phyloP scores from a whole-genome alignment of 2,113 vertebrate genomes.

The Psephotus haematonotus region DNA sequence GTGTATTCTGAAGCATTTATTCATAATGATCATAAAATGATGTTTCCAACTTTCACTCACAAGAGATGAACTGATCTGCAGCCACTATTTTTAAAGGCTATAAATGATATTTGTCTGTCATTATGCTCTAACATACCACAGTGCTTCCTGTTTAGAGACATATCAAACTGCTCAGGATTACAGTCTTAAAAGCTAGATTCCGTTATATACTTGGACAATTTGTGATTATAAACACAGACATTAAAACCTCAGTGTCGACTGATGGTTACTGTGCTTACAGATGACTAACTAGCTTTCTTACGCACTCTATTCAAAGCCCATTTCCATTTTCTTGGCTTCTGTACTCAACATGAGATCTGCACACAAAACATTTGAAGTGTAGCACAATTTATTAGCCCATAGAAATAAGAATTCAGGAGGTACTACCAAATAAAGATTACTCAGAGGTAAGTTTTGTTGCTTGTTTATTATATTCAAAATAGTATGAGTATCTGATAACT shows the following conservation, averaged over 20 bases:
- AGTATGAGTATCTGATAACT: not conserved
- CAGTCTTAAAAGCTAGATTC: not conserved
- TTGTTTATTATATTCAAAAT: not conserved
- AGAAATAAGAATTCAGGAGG: not conserved
- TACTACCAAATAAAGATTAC: not conserved
- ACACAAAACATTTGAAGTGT: not conserved
- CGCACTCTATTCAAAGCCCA: not conserved
- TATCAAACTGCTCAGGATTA: not conserved
- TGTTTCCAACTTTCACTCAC: not conserved
- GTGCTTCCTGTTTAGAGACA: not conserved
- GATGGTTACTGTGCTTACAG: not conserved
- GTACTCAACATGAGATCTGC: not conserved
- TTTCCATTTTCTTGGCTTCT: not conserved
- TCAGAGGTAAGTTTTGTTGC: not conserved
- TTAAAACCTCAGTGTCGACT: not conserved
- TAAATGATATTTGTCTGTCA: not conserved
- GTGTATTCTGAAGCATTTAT: not conserved
- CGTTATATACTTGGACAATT: not conserved
- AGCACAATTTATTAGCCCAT: not conserved
- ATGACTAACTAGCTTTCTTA: not conserved
- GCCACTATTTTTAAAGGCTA: not conserved
- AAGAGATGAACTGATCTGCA: not conserved
- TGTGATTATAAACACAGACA: not conserved
- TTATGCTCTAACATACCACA: not conserved
- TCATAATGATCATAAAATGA: not conserved